A percentile compares a stretch with the other conserved stretches of the same genome.
Evolutionary conservation across 2,888 invertebrate species (phyloP).

Genomic region (Amiota communis): DNA sequence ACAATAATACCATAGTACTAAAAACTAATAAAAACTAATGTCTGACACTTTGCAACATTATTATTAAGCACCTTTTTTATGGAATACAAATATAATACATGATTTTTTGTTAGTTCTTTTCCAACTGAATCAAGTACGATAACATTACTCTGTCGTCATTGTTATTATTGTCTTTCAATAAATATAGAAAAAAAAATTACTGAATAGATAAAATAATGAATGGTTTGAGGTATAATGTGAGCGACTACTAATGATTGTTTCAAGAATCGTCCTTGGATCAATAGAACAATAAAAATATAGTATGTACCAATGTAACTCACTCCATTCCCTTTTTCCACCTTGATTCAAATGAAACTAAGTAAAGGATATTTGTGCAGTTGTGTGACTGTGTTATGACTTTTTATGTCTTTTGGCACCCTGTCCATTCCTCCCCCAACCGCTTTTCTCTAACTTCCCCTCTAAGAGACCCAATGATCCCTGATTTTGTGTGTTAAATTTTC

Average conservation of each 20-base stretch:
- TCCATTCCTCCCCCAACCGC: neutral
- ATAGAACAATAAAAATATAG: slow-evolving; percentile 45
- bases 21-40: no score
- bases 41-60: no score
- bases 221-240: neutral
- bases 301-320: no score
- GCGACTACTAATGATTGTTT: slow-evolving; percentile 8
- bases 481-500: no score
- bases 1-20: no score
- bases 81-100: no score
- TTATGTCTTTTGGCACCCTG: neutral
- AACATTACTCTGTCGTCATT: neutral
- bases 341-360: neutral
- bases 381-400: neutral
- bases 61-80: no score
- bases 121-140: no score
- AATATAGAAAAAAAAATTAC: neutral
- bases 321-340: no score
- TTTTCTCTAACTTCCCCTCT: neutral
- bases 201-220: neutral
- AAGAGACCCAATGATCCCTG: no score
- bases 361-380: neutral
- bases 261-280: slow-evolving; percentile 58
- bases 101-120: no score
- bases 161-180: neutral